Evolutionary conservation across 2,888 invertebrate species (phyloP), one percentile per base, ranked within the genome.

Genomic region (Germaria angustata): DNA sequence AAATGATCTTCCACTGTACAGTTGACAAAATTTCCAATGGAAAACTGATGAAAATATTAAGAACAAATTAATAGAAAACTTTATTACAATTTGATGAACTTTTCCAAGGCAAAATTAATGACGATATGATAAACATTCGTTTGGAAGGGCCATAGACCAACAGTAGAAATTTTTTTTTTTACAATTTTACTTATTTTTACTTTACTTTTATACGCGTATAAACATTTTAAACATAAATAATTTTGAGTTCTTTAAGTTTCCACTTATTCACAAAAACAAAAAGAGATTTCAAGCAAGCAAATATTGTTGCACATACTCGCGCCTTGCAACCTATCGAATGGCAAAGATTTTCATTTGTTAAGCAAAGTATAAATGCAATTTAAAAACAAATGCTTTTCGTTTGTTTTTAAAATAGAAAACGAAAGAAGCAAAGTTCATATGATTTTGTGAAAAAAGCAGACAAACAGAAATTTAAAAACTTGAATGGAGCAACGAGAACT

Each of bases 271-370:
- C 46, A 49, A 39, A 57, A 17, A 44, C 24, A 53, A 61, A 53
- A 32, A 59, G 13, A 24, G 36, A 20, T 1, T 15, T 6, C 1
- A 20, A n/a, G n/a, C 17, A 32, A 72, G 32, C 32, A 9, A 53
- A 41, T 17, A 39, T 55, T 72, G 51, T 61, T 76, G 66, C 76
- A 59, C 17, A 59, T 32, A 39, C n/a, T 46, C 34, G 13, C 32
- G 57, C 34, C 55, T 36, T 55, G 39, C 41, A 49, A 39, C 24
- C 15, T 75, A 28, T 53, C 41, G 55, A 46, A 80, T 51, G 11
- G 65, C 75, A 46, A 53, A 69, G 86, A 86, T 88, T 88, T 88
- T 88, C 86, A 86, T 88, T 88, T 88, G 88, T 89, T 87, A 87
- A 88, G 51, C 87, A 87, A 86, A 84, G 84, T 89, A 86, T 88